Conservation (phyloP, 1,140 invertebrate genomes). For the Tribolium castaneum region DNA sequence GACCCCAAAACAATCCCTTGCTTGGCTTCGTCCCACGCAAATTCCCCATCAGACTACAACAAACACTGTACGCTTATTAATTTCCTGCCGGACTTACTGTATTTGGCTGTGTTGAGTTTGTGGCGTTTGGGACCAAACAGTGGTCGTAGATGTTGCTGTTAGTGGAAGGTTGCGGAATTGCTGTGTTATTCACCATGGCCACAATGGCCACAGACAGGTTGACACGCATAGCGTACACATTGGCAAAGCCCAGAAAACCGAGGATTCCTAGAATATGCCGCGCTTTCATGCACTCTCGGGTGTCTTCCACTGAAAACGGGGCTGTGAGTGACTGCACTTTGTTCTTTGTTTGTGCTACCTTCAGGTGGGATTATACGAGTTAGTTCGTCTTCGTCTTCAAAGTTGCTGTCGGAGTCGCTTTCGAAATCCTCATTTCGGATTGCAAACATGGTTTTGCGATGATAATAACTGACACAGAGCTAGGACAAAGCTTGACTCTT, state of each 20-base stretch:
- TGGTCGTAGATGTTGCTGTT: slow-evolving; percentile 70
- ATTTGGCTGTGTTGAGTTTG: slow-evolving; percentile 68
- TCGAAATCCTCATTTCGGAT: slow-evolving; percentile 46
- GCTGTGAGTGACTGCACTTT: neutral
- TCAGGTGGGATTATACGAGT: slow-evolving; percentile 61
- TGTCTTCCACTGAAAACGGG: slow-evolving; percentile 68
- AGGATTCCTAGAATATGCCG: slow-evolving; percentile 82
- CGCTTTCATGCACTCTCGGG: slow-evolving; percentile 75
- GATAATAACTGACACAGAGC: neutral
- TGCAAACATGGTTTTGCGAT: neutral
- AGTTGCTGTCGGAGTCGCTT: slow-evolving; percentile 57
- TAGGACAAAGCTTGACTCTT: too few species aligned
- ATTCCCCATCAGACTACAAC: slow-evolving; percentile 75
- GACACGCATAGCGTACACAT: slow-evolving; percentile 91
- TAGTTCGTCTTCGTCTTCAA: slow-evolving; percentile 62
- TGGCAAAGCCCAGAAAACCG: slow-evolving; percentile 82
- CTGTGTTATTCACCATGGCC: slow-evolving; percentile 89
- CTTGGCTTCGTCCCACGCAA: slow-evolving; percentile 80
- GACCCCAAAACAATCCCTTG: slow-evolving; percentile 86
- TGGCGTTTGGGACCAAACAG: slow-evolving; percentile 65
- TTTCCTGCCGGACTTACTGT: slow-evolving; percentile 66
- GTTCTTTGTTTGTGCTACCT: slow-evolving; percentile 48
- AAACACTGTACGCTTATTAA: too few species aligned
- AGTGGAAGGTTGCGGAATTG: slow-evolving; percentile 68
- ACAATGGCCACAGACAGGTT: slow-evolving; percentile 95